These are phyloP conservation scores for Cantharis rufa DNA, from an alignment of 2,888 invertebrate genomes.

Conservation along the genomic window DNA sequence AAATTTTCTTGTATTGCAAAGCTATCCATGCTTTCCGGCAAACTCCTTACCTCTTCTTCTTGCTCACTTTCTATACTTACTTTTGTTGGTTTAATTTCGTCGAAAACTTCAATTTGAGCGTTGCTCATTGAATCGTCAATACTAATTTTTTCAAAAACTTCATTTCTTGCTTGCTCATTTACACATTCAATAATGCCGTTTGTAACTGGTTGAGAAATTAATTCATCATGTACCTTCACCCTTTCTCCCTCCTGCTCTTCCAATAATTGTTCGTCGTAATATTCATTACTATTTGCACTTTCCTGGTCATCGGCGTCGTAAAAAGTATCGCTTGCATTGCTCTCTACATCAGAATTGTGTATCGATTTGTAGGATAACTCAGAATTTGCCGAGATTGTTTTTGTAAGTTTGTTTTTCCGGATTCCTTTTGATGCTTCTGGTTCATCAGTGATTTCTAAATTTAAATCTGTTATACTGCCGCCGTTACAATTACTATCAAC, in stretches of 20 bases:
- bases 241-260: neutral
- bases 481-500: neutral
- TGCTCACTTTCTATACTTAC: neutral
- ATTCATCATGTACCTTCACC: neutral
- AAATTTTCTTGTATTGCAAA: neutral
- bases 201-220: neutral
- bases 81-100: neutral
- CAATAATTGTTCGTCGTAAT: neutral
- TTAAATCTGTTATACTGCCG: neutral
- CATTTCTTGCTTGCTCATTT: neutral
- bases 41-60: neutral
- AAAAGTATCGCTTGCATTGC: neutral
- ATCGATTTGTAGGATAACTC: neutral
- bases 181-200: neutral
- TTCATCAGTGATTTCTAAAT: neutral
- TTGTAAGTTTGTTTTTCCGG: neutral
- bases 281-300: neutral
- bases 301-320: neutral
- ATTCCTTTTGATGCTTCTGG: neutral
- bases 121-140: neutral
- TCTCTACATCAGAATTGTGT: neutral
- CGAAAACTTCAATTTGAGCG: neutral
- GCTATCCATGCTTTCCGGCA: neutral
- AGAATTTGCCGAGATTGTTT: neutral
- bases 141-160: neutral